Evolutionary conservation across 1,140 invertebrate species (phyloP).

Genomic region (Acromyrmex echinatior): DNA sequence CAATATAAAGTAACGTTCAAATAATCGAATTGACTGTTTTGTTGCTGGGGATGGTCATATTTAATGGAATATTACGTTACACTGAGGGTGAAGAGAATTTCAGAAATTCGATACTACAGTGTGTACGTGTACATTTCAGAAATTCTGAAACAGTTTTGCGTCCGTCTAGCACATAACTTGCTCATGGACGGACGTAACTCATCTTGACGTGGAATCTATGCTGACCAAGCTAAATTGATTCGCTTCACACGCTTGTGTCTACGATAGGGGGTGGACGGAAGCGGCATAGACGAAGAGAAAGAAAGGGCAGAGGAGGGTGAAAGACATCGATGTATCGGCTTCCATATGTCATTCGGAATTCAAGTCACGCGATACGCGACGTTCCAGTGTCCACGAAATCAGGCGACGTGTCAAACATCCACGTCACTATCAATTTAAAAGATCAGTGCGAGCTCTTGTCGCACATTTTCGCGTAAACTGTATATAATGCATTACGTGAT

Average conservation of each 20-base stretch:
- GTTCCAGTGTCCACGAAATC: conserved; percentile 61
- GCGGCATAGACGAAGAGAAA: not conserved
- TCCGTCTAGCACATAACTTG: conserved; percentile 29
- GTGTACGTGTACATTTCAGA: conserved; percentile 38
- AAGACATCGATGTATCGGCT: conserved; percentile 70
- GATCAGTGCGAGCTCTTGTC: conserved; percentile 65
- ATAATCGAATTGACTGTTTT: conserved; percentile 32
- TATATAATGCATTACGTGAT: conserved; percentile 43
- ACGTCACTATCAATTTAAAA: conserved; percentile 77
- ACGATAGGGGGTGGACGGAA: not conserved
- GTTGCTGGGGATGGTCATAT: conserved; percentile 3
- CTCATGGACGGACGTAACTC: conserved; percentile 46
- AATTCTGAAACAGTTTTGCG: conserved; percentile 50
- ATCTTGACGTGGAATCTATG: conserved; percentile 55
- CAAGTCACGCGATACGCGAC: conserved; percentile 51
- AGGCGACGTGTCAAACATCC: conserved; percentile 73
- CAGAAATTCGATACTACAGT: conserved; percentile 16
- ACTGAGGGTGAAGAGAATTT: conserved; percentile 39
- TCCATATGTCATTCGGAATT: conserved; percentile 65
- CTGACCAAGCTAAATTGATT: conserved; percentile 53
- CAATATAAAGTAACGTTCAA: not conserved
- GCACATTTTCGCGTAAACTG: conserved; percentile 22
- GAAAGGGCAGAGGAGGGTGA: conserved; percentile 36
- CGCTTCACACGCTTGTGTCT: conserved; percentile 60
- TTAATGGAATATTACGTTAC: conserved; percentile 56